These are phyloP conservation scores for Abscondita cerata DNA, from an alignment of 2,888 invertebrate genomes.

Conservation along the genomic window DNA sequence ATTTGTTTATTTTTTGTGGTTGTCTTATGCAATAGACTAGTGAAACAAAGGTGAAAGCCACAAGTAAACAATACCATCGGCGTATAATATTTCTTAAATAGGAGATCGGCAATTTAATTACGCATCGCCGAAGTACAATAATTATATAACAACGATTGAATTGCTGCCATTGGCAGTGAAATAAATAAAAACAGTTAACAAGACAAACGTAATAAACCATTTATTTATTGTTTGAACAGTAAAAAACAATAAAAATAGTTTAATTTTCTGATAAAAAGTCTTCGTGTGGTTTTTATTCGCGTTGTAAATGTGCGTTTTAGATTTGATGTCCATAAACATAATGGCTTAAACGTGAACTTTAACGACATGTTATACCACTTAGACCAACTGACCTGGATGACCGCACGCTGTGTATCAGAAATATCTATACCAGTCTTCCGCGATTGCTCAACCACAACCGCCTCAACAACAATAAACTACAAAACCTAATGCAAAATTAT, in stretches of 20 bases:
- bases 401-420: constrained; percentile 26
- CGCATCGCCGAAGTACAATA: too few relatives aligned
- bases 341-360: constrained; percentile 20
- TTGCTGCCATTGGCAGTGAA: too few relatives aligned
- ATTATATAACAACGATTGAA: too few relatives aligned
- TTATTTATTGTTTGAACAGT: background rate
- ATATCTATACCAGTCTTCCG: constrained; percentile 22
- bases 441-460: constrained; percentile 24
- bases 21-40: too few relatives aligned
- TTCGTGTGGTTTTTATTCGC: constrained; percentile 8
- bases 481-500: background rate
- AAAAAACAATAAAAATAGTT: background rate
- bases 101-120: too few relatives aligned
- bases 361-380: constrained; percentile 21
- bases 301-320: constrained; percentile 6
- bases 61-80: background rate
- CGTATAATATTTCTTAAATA: too few relatives aligned
- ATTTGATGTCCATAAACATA: constrained; percentile 13
- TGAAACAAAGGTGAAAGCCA: background rate
- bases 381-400: constrained; percentile 30
- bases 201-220: too few relatives aligned
- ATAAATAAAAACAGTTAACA: too few relatives aligned
- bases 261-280: background rate
- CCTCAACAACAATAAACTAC: constrained; percentile 9
- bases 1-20: background rate